phyloP scores from a whole-genome alignment of 2,797 vertebrate genomes.

The Craterocephalus amniculus region DNA sequence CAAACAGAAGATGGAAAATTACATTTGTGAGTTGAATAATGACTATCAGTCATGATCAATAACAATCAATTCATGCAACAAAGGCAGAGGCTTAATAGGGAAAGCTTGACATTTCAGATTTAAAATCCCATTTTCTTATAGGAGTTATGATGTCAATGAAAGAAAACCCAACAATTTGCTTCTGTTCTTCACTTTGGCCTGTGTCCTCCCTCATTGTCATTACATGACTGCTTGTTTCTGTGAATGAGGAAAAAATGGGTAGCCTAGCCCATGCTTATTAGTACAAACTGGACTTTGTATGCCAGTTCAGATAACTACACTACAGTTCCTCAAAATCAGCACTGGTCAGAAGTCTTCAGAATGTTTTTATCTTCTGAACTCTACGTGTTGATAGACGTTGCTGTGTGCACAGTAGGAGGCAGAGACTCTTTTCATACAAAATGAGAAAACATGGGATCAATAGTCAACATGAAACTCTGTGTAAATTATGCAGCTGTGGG shows the following conservation, averaged over 20 bases:
- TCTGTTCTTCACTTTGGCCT: constrained; percentile 14
- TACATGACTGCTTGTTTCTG: not conserved
- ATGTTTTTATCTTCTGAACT: constrained; percentile 14
- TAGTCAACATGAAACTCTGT: constrained; percentile 9
- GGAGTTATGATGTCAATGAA: constrained; percentile 23
- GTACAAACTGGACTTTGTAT: not conserved
- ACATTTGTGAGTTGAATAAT: constrained; percentile 70
- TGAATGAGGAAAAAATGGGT: not conserved
- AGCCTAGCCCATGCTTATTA: not conserved
- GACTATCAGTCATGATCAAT: constrained; percentile 78
- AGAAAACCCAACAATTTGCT: not conserved
- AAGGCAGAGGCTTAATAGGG: constrained; percentile 52
- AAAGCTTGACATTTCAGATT: constrained; percentile 70
- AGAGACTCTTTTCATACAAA: constrained; percentile 10
- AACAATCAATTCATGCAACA: constrained; percentile 69
- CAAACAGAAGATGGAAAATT: constrained; percentile 73
- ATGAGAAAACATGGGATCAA: constrained; percentile 13
- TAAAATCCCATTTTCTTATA: constrained; percentile 64
- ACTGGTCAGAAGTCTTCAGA: not conserved
- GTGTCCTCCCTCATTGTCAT: constrained; percentile 10
- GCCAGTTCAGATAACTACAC: not conserved
- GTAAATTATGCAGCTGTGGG: constrained; percentile 16
- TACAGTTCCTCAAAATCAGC: not conserved
- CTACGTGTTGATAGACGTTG: constrained; percentile 3
- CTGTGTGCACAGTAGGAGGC: constrained; percentile 3